phyloP scores from a whole-genome alignment of 2,888 invertebrate species.

The Brenthis daphne region DNA sequence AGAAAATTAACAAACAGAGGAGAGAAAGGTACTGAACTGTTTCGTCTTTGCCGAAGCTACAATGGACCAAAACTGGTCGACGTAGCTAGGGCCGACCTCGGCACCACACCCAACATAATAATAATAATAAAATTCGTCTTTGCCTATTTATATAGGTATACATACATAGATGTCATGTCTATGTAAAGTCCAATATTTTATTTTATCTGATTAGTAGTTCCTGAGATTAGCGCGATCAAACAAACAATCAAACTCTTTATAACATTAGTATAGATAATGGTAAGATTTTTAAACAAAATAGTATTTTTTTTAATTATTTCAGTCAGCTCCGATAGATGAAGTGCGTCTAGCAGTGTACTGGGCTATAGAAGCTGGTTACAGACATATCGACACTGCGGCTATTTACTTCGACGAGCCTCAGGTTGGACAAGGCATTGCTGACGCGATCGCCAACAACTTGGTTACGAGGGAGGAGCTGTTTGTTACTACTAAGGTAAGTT shows the following conservation, averaged over 20 bases:
- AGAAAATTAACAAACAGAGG: too few species aligned
- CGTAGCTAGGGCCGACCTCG: too few species aligned
- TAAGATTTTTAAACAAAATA: not conserved
- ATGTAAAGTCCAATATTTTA: too few species aligned
- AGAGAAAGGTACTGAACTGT: too few species aligned
- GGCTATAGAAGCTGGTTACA: conserved; percentile 84
- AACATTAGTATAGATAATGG: not conserved
- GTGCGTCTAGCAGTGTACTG: conserved; percentile 67
- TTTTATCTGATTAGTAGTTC: too few species aligned
- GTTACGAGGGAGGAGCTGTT: conserved; percentile 81
- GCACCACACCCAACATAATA: too few species aligned
- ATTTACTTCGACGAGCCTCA: conserved; percentile 81
- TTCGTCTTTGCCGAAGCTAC: too few species aligned
- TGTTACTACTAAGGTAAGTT: conserved; percentile 78
- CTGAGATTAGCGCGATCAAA: too few species aligned
- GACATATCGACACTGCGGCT: conserved; percentile 85
- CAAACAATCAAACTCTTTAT: not conserved
- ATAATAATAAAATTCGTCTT: too few species aligned
- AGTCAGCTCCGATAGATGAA: conserved; percentile 54
- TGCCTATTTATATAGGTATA: too few species aligned
- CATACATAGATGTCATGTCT: too few species aligned
- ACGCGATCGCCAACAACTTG: conserved; percentile 73
- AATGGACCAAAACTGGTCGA: too few species aligned
- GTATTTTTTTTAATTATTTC: not conserved
- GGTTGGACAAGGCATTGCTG: conserved; percentile 79